Conservation (phyloP, 2,888 invertebrate species). For the Deroplatys truncata region DNA sequence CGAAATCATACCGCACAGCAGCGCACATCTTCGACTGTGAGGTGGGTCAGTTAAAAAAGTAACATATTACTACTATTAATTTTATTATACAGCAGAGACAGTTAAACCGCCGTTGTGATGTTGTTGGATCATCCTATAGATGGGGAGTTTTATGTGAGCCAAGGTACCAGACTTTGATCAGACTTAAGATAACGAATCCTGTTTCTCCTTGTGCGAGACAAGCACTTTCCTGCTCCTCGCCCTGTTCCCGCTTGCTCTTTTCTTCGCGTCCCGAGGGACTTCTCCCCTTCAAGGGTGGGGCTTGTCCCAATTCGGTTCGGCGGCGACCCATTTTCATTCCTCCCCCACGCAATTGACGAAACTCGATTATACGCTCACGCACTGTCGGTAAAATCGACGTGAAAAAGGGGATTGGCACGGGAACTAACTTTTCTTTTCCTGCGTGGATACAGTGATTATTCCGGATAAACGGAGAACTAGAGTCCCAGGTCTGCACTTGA, state of each 20-base stretch:
- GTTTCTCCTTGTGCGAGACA: background rate
- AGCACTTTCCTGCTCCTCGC: background rate
- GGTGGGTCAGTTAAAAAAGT: too few species aligned
- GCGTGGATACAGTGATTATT: background rate
- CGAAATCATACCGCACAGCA: too few species aligned
- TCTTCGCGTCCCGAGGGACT: background rate
- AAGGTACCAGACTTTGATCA: background rate
- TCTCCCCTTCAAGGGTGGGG: background rate
- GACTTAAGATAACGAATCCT: background rate
- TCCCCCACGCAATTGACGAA: conserved; percentile 12
- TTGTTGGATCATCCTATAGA: background rate
- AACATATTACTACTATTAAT: too few species aligned
- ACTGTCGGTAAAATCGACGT: background rate
- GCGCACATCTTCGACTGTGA: too few species aligned
- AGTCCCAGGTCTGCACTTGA: background rate
- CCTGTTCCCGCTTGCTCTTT: conserved; percentile 1
- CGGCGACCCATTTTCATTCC: conserved; percentile 11
- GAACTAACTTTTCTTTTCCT: background rate
- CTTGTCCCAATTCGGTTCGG: conserved; percentile 5
- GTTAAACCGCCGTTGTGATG: too few species aligned
- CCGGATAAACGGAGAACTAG: too few species aligned
- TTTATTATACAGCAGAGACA: too few species aligned
- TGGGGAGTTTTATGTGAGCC: too few species aligned
- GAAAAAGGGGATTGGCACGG: conserved; percentile 6
- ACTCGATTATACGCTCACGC: conserved; percentile 11